Conservation (phyloP, 1,140 invertebrate species). For the Steinernema feltiae region DNA sequence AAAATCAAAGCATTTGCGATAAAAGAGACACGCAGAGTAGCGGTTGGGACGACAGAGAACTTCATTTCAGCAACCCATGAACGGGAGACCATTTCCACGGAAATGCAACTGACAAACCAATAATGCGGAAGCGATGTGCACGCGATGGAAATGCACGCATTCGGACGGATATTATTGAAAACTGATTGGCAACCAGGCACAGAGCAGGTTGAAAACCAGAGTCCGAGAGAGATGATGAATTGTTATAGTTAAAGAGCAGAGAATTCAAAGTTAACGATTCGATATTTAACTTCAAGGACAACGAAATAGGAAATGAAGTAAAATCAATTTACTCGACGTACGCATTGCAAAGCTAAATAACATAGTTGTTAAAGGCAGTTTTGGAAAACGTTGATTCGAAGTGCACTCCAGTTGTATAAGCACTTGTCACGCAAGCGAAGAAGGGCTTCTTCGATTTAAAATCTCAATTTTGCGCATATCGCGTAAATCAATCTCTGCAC, state of each 20-base stretch:
- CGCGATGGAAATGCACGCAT: background rate
- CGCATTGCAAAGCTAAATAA: constrained; percentile 5
- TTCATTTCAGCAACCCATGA: too few relatives aligned
- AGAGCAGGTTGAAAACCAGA: too few relatives aligned
- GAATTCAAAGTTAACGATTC: background rate
- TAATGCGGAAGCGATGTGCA: constrained; percentile 3
- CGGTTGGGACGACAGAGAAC: too few relatives aligned
- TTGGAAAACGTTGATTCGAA: background rate
- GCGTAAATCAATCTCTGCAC: too few relatives aligned
- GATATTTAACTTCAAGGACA: background rate
- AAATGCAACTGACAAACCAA: constrained; percentile 8
- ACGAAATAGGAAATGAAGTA: background rate
- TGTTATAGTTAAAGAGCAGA: too few relatives aligned
- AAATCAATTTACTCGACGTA: constrained; percentile 8
- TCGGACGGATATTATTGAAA: background rate
- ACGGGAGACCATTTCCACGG: too few relatives aligned
- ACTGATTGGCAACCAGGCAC: background rate
- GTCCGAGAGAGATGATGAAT: too few relatives aligned
- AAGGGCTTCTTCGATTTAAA: background rate
- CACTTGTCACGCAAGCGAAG: constrained; percentile 6
- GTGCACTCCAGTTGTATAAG: background rate
- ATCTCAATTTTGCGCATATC: background rate
- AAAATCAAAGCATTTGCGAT: too few relatives aligned
- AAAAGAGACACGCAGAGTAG: too few relatives aligned
- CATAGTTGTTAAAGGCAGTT: background rate